phyloP scores from a whole-genome alignment of 2,797 vertebrate species.

The Gephyroberyx darwinii region DNA sequence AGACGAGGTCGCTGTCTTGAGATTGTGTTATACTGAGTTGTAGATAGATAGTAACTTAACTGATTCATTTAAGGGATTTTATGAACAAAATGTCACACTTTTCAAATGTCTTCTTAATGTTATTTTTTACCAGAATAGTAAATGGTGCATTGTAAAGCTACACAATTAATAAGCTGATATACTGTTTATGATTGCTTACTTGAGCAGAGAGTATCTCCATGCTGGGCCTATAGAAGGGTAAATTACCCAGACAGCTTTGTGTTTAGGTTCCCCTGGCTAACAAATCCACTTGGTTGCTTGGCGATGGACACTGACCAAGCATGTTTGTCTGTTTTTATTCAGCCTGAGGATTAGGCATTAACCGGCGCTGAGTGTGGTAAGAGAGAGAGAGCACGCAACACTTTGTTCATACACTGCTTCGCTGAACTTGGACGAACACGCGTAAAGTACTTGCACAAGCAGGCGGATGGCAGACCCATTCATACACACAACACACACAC shows the following conservation, averaged over 20 bases:
- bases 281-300: constrained; percentile 66
- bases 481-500: constrained; percentile 26
- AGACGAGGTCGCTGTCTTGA: not conserved
- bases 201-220: constrained; percentile 10
- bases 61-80: not conserved
- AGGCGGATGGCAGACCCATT: constrained; percentile 16
- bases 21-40: constrained; percentile 1
- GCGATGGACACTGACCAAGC: constrained; percentile 52
- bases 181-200: not conserved
- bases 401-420: constrained; percentile 27
- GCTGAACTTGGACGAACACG: constrained; percentile 1
- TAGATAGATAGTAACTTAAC: not conserved
- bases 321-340: constrained; percentile 55
- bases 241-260: constrained; percentile 40
- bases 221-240: constrained; percentile 11
- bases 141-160: not conserved
- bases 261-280: constrained; percentile 42
- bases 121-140: not conserved
- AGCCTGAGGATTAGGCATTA: constrained; percentile 63
- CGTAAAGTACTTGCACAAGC: constrained; percentile 7
- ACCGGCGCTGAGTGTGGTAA: constrained; percentile 43
- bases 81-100: not conserved
- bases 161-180: not conserved
- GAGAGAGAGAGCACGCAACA: constrained; percentile 32
- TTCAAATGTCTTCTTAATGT: not conserved